These are phyloP conservation scores for Nannobrachium achirus DNA, from an alignment of 2,113 vertebrate genomes.

Conservation along the genomic window DNA sequence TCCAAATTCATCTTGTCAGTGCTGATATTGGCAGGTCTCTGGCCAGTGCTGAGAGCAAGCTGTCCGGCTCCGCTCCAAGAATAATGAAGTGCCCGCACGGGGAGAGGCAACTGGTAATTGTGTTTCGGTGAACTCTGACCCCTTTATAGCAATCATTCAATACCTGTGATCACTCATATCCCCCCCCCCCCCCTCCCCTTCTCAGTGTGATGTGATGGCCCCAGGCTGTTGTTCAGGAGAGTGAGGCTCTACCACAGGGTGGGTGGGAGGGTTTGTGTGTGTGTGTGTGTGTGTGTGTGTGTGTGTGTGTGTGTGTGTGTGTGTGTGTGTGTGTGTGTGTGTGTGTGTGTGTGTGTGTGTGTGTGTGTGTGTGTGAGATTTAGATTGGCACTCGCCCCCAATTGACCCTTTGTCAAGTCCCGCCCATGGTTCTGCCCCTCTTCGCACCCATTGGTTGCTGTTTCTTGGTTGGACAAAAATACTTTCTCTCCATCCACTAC, in stretches of 20 bases:
- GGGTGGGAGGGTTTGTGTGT: no score
- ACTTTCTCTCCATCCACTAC: no score
- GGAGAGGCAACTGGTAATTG: conserved; percentile 19
- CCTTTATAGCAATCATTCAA: conserved; percentile 27
- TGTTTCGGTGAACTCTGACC: conserved; percentile 46
- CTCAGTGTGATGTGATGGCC: conserved; percentile 12
- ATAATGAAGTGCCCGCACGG: conserved; percentile 38
- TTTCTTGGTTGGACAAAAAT: no score
- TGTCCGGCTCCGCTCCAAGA: neutral
- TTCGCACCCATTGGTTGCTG: no score
- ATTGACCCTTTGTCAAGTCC: no score
- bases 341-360: no score
- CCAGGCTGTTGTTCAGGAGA: conserved; percentile 18
- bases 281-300: no score
- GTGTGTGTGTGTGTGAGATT: no score
- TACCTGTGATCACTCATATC: conserved; percentile 24
- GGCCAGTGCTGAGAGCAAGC: conserved; percentile 11
- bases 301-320: no score
- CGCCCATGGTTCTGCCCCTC: no score
- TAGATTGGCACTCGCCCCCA: no score
- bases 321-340: no score
- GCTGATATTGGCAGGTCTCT: conserved; percentile 23
- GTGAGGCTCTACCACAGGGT: neutral
- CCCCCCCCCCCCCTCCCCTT: neutral
- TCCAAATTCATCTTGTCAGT: conserved; percentile 10